Conservation (phyloP, 2,113 vertebrate genomes). For the Pagrus major region DNA sequence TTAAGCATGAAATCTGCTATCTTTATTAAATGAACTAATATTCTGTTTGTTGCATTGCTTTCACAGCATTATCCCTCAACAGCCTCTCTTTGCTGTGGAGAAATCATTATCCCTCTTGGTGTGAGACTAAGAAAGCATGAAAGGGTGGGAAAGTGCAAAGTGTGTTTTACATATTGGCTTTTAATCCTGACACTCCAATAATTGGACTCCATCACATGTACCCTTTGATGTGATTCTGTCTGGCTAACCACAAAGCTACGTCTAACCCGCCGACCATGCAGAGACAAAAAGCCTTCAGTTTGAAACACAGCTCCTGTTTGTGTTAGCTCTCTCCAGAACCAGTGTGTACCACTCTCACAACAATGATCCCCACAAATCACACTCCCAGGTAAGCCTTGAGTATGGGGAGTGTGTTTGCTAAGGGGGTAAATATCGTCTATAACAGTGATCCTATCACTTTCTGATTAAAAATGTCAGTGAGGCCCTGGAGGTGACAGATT, state of each 20-base stretch:
- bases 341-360: conserved; percentile 52
- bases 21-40: conserved; percentile 42
- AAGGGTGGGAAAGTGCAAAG: conserved; percentile 65
- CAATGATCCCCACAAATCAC: conserved; percentile 63
- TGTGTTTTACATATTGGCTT: conserved; percentile 74
- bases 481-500: conserved; percentile 83
- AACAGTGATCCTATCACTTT: conserved; percentile 77
- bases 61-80: conserved; percentile 47
- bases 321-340: conserved; percentile 56
- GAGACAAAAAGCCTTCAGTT: conserved; percentile 64
- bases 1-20: conserved; percentile 23
- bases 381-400: conserved; percentile 67
- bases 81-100: conserved; percentile 46
- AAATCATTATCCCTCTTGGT: conserved; percentile 74
- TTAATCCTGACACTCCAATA: conserved; percentile 77
- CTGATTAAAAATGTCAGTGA: conserved; percentile 84
- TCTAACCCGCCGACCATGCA: conserved; percentile 42
- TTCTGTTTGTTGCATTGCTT: conserved; percentile 36
- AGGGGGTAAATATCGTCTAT: conserved; percentile 76
- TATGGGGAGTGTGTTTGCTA: conserved; percentile 67
- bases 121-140: conserved; percentile 77
- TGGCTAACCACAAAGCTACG: conserved; percentile 65
- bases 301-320: conserved; percentile 60
- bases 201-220: conserved; percentile 78
- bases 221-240: conserved; percentile 76